Conservation (phyloP, 2,797 vertebrate species). For the Hypotaenidia philippensis region DNA sequence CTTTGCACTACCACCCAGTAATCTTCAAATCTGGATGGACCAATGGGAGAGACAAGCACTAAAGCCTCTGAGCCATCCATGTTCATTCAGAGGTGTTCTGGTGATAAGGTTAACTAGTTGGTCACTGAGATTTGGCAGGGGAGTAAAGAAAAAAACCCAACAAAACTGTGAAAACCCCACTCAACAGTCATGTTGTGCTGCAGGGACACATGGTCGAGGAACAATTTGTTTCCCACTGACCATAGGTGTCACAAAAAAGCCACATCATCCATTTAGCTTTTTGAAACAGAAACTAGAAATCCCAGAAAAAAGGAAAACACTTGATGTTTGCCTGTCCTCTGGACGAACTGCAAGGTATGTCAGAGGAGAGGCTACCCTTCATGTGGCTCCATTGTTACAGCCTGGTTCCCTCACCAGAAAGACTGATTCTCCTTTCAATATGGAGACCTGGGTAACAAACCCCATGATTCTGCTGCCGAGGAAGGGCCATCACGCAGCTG, state of each 20-base stretch:
- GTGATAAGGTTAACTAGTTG: not conserved
- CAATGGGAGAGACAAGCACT: not conserved
- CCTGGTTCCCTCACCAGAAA: not conserved
- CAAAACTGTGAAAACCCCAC: fast-evolving
- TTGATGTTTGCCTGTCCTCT: not conserved
- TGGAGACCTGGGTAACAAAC: not conserved
- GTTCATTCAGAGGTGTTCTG: not conserved
- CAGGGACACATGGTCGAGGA: not conserved
- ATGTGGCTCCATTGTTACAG: fast-evolving
- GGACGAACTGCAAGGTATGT: not conserved
- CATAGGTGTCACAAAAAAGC: not conserved
- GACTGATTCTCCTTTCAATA: not conserved
- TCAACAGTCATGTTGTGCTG: not conserved
- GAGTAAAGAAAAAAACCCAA: not conserved
- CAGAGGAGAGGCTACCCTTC: not conserved
- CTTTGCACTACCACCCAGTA: not conserved
- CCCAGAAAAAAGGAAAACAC: not conserved
- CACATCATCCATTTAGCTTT: not conserved
- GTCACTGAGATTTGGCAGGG: not conserved
- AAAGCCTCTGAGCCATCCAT: not conserved
- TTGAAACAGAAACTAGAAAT: not conserved
- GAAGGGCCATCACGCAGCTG: not conserved
- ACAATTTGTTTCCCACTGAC: not conserved
- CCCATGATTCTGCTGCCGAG: not conserved
- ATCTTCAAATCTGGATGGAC: not conserved